Evolutionary conservation across 2,888 invertebrate species (phyloP), one percentile per base, ranked within the genome.

Genomic region (Caenorhabditis auriculariae): DNA sequence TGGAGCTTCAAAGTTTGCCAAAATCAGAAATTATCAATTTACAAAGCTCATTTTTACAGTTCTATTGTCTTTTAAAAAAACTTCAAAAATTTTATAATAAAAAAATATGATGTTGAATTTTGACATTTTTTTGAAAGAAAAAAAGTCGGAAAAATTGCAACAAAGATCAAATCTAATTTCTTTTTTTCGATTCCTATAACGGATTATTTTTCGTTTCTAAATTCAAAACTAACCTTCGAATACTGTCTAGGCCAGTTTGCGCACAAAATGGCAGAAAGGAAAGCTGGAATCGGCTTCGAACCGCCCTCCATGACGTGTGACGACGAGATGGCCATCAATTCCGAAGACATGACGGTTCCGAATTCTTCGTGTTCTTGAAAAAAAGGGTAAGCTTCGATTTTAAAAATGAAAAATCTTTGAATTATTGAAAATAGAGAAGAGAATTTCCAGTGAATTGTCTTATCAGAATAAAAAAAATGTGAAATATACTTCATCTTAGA

Each of bases 201-300:
- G n/a, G n/a, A 9, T 32, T 12, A 12, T 32, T 32, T 32, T 32
- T n/a, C 35, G n/a, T 12, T 32, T 32, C 9, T 32, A 12, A 9
- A 32, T 32, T n/a, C 9, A 32, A 32, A 32, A 17, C 29, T 37
- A 3, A 46, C 57, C 24, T 46, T 53, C 17, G 52, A 41, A 19
- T 43, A 19, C 23, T 47, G 17, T 49, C 65, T 37, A 29, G 69
- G 69, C 69, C 69, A 70, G 23, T 58, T 54, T 12, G 47, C 60
- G 47, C 64, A 62, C 9, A 70, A 35, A 26, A 70, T 55, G 4
- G 64, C 44, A 1, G 66, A 51, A 1, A 70, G 39, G 19, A 70
- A 49, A 4, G 47, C 38, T 1, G 66, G 64, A 1, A 70, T 42
- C 15, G 57, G 54, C 35, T 49, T 51, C 0, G 39, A 46, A 32